Conservation (phyloP, 2,113 vertebrate species). For the Melanerpes formicivorus region DNA sequence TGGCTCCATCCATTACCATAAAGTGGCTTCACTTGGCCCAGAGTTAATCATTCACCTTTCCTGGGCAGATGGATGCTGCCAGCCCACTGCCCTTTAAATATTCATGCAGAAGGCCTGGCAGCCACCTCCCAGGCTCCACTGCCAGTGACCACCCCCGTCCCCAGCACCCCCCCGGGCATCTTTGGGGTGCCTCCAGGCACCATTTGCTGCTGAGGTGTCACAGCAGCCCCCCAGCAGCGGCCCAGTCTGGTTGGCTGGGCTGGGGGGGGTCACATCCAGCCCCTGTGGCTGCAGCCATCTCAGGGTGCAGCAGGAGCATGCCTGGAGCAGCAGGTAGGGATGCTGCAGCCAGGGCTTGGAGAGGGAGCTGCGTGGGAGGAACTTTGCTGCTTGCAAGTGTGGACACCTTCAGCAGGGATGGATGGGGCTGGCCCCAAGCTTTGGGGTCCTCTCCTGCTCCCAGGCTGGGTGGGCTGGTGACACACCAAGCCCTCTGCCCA, state of each 20-base stretch:
- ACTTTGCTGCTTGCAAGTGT: not conserved
- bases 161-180: accelerated
- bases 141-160: accelerated
- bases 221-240: not conserved
- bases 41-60: conserved; percentile 64
- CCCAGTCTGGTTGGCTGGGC: not conserved
- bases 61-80: conserved; percentile 56
- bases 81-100: conserved; percentile 29
- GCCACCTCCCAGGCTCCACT: not conserved
- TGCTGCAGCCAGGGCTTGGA: not conserved
- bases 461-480: not conserved
- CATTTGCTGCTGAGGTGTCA: accelerated
- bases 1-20: conserved; percentile 42
- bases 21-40: conserved; percentile 52
- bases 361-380: accelerated
- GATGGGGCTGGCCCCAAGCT: not conserved
- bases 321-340: not conserved
- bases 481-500: not conserved
- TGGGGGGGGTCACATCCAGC: not conserved
- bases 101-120: not conserved
- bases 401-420: not conserved
- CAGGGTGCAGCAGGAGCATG: not conserved
- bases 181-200: accelerated
- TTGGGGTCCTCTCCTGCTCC: not conserved
- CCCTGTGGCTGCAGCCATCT: not conserved